Evolutionary conservation across 2,797 vertebrate genomes (phyloP).

Genomic region (Euthynnus affinis): DNA sequence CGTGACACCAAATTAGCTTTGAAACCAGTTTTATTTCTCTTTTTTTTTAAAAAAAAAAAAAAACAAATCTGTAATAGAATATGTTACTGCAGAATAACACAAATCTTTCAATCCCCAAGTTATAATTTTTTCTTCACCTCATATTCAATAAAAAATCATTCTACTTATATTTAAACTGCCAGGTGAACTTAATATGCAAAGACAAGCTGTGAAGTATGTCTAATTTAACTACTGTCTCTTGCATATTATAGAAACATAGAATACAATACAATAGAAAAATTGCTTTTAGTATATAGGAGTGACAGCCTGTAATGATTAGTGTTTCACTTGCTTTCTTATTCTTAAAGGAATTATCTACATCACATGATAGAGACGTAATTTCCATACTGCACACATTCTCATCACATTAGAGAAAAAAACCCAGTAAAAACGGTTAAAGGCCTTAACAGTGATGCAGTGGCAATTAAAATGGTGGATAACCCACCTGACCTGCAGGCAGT

Average conservation of each 20-base stretch:
- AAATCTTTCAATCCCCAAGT: neutral
- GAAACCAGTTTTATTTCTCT: conserved; percentile 40
- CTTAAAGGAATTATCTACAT: conserved; percentile 50
- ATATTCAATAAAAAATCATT: neutral
- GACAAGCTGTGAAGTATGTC: conserved; percentile 1
- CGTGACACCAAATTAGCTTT: conserved; percentile 34
- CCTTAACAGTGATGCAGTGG: conserved; percentile 59
- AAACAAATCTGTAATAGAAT: conserved; percentile 5
- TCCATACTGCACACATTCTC: conserved; percentile 50
- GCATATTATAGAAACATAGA: neutral
- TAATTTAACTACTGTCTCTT: neutral
- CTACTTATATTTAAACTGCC: neutral
- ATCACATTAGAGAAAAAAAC: conserved; percentile 52
- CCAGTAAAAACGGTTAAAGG: conserved; percentile 52
- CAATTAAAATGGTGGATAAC: conserved; percentile 73
- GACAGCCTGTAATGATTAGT: conserved; percentile 14
- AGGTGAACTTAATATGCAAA: conserved; percentile 3
- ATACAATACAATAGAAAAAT: neutral
- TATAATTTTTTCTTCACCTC: neutral
- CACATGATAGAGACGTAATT: conserved; percentile 34
- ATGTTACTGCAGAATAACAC: neutral
- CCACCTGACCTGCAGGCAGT: conserved; percentile 66
- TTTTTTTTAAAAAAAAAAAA: neutral
- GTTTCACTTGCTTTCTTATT: conserved; percentile 34
- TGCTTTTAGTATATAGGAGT: conserved; percentile 3